Base-by-base conservation (phyloP, 2,113 vertebrate genomes). In the Dendropsophus ebraccatus region DNA sequence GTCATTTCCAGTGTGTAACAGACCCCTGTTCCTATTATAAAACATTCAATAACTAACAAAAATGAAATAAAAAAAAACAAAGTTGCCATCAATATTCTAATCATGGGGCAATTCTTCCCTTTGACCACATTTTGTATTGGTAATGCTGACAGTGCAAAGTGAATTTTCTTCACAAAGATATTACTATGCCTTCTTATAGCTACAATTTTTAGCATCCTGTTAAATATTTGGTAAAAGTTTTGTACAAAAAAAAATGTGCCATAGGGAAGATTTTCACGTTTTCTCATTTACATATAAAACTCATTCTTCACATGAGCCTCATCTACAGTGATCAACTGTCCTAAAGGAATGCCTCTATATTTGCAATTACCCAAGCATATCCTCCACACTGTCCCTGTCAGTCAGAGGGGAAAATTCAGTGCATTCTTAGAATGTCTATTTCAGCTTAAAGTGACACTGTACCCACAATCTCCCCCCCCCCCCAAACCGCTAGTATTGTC, bases 1-100 rank as follows among this genome's bases (percentile, higher is more conserved):
- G 80, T 92, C 90, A 94, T 89, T 93, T 95, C 94, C 94, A 95
- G 94, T 95, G 94, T 95, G 93, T 91, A 91, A 92, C 90, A 94
- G 95, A 95, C 95, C 90, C 94, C 95, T 95, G 95, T 93, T 93
- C 93, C 88, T 30, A 30, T 89, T 83, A 89, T 86, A 91, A 56
- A 86, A 86, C 82, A 89, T 89, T 30, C n/a, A 62, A 56, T 25
- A 73, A 9, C 30, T 76, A 54, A 62, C 11, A 41, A 12, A 32
- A 25, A 52, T 25, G 25, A 9, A 52, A 19, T 19, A 14, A 35
- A 60, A 11, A 73, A 86, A 70, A 54, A 25, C 32, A 80, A 67
- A 67, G 5, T 32, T 32, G 8, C 32, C 67, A 30, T 69, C 16
- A 67, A 67, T 35, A 69, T 32, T 35, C 14, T 69, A 35, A 35